Percentiles rank a stretch among this genome's conserved stretches.
Conservation (phyloP, 2,797 vertebrate genomes). For the Fundulus diaphanus region DNA sequence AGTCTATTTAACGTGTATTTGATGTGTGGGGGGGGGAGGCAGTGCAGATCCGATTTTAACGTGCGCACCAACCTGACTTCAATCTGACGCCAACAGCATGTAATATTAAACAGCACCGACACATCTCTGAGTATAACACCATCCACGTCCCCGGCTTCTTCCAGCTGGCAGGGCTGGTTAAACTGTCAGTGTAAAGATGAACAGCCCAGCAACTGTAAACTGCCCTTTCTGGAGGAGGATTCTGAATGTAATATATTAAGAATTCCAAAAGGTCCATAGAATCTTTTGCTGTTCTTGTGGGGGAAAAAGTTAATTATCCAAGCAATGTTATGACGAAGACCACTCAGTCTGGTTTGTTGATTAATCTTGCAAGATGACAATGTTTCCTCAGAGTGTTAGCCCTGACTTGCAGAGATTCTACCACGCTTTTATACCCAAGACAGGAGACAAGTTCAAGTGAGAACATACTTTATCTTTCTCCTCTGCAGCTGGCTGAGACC, state of each 20-base stretch:
- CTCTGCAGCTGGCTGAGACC: too few relatives aligned
- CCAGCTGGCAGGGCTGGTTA: conserved; percentile 46
- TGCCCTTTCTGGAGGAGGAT: conserved; percentile 54
- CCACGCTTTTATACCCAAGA: too few relatives aligned
- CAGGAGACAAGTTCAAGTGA: too few relatives aligned
- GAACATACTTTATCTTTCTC: too few relatives aligned
- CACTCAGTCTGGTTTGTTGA: too few relatives aligned
- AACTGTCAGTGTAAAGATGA: conserved; percentile 48
- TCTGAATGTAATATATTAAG: conserved; percentile 60
- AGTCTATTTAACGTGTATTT: conserved; percentile 12
- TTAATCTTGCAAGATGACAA: too few relatives aligned
- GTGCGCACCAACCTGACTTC: conserved; percentile 4
- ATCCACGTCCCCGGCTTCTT: conserved; percentile 33
- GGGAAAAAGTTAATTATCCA: too few relatives aligned
- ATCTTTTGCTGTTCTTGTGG: too few relatives aligned
- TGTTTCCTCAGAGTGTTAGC: too few relatives aligned
- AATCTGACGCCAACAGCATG: conserved; percentile 45
- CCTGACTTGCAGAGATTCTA: too few relatives aligned
- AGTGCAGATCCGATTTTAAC: conserved; percentile 38
- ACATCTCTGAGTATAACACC: conserved; percentile 52
- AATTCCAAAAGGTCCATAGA: conserved; percentile 36
- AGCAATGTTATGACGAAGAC: too few relatives aligned
- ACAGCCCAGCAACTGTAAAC: conserved; percentile 22
- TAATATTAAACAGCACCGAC: conserved; percentile 59
- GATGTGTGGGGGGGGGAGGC: conserved; percentile 28